Percentiles rank a stretch among this genome's conserved stretches.
phyloP scores from a whole-genome alignment of 1,140 invertebrate genomes.

The Musca vetustissima region DNA sequence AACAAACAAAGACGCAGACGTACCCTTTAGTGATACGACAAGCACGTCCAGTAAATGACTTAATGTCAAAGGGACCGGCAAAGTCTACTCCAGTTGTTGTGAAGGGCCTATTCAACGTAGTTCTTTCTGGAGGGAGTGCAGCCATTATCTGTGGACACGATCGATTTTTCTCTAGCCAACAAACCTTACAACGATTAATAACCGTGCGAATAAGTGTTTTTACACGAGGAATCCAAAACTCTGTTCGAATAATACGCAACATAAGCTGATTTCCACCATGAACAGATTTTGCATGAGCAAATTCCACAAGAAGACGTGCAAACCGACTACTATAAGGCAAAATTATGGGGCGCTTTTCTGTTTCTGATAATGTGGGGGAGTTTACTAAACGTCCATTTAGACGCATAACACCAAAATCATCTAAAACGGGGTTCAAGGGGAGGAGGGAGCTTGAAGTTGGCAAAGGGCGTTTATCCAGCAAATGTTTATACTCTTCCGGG shows the following conservation, averaged over 20 bases:
- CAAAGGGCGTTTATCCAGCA: not conserved
- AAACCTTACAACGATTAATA: not conserved
- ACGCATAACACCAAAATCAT: constrained; percentile 25
- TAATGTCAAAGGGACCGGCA: constrained; percentile 45
- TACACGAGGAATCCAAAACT: constrained; percentile 27
- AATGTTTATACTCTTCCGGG: not conserved
- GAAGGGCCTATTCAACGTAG: constrained; percentile 32
- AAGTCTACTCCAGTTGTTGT: constrained; percentile 45
- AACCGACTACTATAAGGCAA: not conserved
- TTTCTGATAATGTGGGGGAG: not conserved
- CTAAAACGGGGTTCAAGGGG: not conserved
- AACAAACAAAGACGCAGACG: constrained; percentile 50
- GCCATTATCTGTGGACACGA: constrained; percentile 13
- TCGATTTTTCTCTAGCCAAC: not conserved
- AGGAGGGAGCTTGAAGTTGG: not conserved
- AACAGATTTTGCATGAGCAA: not conserved
- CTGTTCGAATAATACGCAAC: not conserved
- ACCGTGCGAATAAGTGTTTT: not conserved
- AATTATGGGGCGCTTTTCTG: not conserved
- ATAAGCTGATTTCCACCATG: constrained; percentile 11
- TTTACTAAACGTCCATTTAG: not conserved
- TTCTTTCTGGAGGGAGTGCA: constrained; percentile 17
- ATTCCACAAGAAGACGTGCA: constrained; percentile 38
- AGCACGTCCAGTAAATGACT: constrained; percentile 29
- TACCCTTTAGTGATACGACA: constrained; percentile 32